phyloP scores from a whole-genome alignment of 2,888 invertebrate species.

The Terebella lapidaria region DNA sequence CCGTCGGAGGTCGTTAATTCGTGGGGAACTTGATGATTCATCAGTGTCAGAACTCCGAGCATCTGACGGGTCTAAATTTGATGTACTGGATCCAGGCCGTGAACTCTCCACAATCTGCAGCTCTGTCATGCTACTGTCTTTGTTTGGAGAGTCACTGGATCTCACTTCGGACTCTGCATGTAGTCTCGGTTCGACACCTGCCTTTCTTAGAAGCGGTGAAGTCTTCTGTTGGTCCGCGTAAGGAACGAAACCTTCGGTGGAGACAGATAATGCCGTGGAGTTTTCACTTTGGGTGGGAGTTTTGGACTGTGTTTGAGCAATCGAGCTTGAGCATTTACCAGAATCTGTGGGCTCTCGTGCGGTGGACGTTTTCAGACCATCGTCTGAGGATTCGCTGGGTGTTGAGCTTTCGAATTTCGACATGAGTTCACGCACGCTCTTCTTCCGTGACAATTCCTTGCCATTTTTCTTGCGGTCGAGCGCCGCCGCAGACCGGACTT shows the following conservation, averaged over 20 bases:
- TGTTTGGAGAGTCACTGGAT: not conserved
- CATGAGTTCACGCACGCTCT: conserved; percentile 1
- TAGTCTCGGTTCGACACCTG: not conserved
- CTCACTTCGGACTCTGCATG: not conserved
- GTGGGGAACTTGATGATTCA: not conserved
- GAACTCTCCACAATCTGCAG: not conserved
- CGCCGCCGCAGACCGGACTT: not conserved
- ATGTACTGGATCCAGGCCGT: not conserved
- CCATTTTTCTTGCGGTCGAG: not conserved
- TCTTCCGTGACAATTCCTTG: not conserved
- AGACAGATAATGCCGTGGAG: not conserved
- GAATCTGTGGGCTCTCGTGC: not conserved
- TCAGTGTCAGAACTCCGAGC: not conserved
- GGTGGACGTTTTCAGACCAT: not conserved
- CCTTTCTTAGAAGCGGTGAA: not conserved
- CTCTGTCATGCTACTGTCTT: not conserved
- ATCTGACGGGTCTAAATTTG: not conserved
- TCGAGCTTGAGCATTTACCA: not conserved
- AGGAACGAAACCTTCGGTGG: not conserved
- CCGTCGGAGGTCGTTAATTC: not conserved
- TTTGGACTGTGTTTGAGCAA: not conserved
- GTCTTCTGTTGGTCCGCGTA: not conserved
- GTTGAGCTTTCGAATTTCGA: conserved; percentile 1
- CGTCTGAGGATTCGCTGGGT: not conserved
- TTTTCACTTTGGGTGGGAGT: not conserved